These are phyloP conservation scores for Aphodius granarius DNA, from an alignment of 2,888 invertebrate genomes.

Conservation along the genomic window DNA sequence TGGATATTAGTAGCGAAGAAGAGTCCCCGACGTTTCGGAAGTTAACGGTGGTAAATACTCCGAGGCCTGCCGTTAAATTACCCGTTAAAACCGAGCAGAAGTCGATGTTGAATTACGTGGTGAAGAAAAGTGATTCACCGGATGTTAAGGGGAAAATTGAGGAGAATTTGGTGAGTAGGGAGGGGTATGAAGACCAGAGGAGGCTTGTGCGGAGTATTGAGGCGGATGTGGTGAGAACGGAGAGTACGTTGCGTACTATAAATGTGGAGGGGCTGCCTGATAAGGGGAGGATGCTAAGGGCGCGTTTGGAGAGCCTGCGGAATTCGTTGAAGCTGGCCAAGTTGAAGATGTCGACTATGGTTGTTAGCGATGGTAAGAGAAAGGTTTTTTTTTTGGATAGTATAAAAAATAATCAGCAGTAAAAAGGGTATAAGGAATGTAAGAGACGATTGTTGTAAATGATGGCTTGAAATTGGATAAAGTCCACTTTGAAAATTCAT, in stretches of 20 bases:
- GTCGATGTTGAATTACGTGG: neutral
- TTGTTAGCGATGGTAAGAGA: conserved; percentile 47
- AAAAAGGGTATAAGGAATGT: too few species aligned
- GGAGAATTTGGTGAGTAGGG: conserved; percentile 7
- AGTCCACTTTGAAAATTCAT: too few species aligned
- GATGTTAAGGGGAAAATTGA: neutral
- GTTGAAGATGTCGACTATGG: conserved; percentile 57
- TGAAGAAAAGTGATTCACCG: neutral
- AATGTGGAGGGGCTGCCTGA: conserved; percentile 60
- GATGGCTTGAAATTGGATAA: too few species aligned
- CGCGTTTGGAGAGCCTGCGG: conserved; percentile 56
- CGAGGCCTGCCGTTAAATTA: too few species aligned
- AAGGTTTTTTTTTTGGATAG: neutral
- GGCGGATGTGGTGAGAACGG: conserved; percentile 7
- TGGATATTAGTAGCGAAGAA: too few species aligned
- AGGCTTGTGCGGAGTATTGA: conserved; percentile 9
- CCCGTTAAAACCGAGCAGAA: neutral
- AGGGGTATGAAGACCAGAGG: conserved; percentile 22
- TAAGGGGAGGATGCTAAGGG: conserved; percentile 61
- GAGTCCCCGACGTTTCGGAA: too few species aligned
- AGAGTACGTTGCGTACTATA: conserved; percentile 38
- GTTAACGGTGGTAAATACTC: too few species aligned
- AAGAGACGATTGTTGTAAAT: too few species aligned
- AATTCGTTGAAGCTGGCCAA: conserved; percentile 54
- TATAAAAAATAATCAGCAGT: too few species aligned